Base-by-base conservation (phyloP, 2,113 vertebrate species). In the Plecturocebus donacophilus region DNA sequence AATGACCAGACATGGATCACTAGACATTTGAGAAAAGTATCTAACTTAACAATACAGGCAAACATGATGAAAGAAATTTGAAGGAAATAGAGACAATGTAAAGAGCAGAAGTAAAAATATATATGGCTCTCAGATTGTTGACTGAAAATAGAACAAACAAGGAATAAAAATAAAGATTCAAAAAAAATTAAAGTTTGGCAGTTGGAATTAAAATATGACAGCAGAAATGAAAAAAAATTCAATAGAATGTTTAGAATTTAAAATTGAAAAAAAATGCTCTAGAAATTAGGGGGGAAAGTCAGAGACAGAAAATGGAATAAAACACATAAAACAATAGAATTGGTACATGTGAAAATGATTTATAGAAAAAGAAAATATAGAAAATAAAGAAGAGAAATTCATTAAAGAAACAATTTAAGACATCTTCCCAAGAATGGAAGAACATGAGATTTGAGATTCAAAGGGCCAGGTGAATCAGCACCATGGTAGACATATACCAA, bases 151-250 rank as follows among this genome's bases (percentile, higher is more conserved):
- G 42, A 84, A 45, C 11, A 86, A 87, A 32, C 3, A 81, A 56
- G 20, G 2, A 6, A 45, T 16, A 56, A 58, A 68, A 80, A 66
- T 5, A 87, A 68, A 66, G 47, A 35, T 68, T 23, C 30, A 66
- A 27, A 86, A 86, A 66, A 66, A 56, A 52, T 83, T 4, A 45
- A 38, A 76, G 40, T 82, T 92, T 73, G 13, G 13, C 79, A 89
- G 14, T n/a, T 66, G 13, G 38, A 68, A 68, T 96, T 91, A 85
- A 96, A 96, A 42, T 91, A 49, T n/a, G 21, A 49, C 45, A 87
- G 30, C 42, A 76, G 17, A 88, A 58, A 66, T 32, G n/a, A 40
- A 89, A 92, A 87, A 68, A 35, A 58, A 30, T 45, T n/a, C 52
- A 80, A 10, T 68, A 47, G 13, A 90, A 52, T 45, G 4, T 47